Conservation (phyloP, 2,797 vertebrate genomes). For the Chanos chanos region DNA sequence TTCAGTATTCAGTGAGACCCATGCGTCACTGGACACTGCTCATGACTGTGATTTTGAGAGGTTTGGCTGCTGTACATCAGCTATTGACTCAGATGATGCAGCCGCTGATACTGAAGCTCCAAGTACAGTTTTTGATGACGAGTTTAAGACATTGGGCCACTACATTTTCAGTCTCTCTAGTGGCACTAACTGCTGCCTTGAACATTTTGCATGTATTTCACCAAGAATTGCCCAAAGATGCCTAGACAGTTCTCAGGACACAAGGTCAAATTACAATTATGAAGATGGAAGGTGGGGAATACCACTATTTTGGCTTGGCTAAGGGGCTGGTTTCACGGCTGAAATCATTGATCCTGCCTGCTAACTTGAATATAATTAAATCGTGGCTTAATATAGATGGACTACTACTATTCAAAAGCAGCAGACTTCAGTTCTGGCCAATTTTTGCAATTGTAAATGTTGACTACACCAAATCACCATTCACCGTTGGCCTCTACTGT, state of each 20-base stretch:
- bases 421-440: not conserved
- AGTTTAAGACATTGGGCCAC: slow-evolving; percentile 11
- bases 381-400: slow-evolving; percentile 7
- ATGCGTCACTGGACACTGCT: not conserved
- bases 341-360: not conserved
- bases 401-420: slow-evolving; percentile 16
- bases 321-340: not conserved
- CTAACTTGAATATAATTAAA: not conserved
- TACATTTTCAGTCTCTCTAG: slow-evolving; percentile 5
- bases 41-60: too few relatives aligned
- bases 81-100: too few relatives aligned
- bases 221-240: slow-evolving; percentile 15
- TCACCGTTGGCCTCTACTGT: slow-evolving; percentile 21
- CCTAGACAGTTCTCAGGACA: slow-evolving; percentile 5
- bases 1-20: too few relatives aligned
- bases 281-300: slow-evolving; percentile 14
- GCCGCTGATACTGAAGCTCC: too few relatives aligned
- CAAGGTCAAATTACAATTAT: not conserved
- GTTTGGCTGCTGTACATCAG: too few relatives aligned
- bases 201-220: slow-evolving; percentile 14
- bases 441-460: not conserved
- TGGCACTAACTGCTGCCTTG: slow-evolving; percentile 10
- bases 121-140: too few relatives aligned
- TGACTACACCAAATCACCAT: slow-evolving; percentile 7
- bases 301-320: slow-evolving; percentile 11